A percentile compares a stretch with the other conserved stretches of the same genome.
Evolutionary conservation across 2,797 vertebrate genomes (phyloP).

Genomic region (Cheracebus regulus): DNA sequence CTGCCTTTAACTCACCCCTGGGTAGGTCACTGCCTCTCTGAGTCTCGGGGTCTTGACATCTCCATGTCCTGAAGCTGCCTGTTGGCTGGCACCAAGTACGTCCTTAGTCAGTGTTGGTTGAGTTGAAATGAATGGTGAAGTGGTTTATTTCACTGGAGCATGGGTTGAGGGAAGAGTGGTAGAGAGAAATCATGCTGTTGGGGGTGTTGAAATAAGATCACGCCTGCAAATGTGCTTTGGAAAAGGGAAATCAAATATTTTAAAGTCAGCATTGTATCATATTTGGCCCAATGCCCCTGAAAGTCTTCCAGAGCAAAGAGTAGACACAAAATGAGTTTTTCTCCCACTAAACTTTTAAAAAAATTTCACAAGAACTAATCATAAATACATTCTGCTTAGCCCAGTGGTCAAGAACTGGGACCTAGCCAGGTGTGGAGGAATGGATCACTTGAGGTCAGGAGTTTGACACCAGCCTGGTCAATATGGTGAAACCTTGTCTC

Average conservation of each 20-base stretch:
- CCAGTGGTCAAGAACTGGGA: background rate
- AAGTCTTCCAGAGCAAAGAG: background rate
- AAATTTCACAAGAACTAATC: slow-evolving; percentile 4
- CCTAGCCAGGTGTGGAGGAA: background rate
- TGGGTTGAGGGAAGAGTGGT: background rate
- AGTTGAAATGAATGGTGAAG: slow-evolving; percentile 51
- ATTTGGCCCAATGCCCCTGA: background rate
- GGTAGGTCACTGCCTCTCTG: background rate
- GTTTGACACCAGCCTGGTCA: background rate
- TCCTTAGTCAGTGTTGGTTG: slow-evolving; percentile 1
- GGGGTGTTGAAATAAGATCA: background rate
- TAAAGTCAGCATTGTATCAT: background rate
- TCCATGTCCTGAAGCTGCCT: background rate
- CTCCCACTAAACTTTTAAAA: background rate
- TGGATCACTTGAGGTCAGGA: background rate
- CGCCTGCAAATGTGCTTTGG: background rate
- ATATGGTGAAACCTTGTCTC: background rate
- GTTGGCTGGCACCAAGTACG: background rate
- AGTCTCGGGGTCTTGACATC: background rate
- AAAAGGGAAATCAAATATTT: background rate
- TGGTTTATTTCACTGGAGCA: background rate
- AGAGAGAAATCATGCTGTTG: background rate
- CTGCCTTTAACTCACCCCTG: background rate
- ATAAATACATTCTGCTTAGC: background rate
- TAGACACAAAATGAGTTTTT: background rate